Percentiles rank a stretch among this genome's conserved stretches.
phyloP scores from a whole-genome alignment of 2,888 invertebrate genomes.

The Cheilosia scutellata region DNA sequence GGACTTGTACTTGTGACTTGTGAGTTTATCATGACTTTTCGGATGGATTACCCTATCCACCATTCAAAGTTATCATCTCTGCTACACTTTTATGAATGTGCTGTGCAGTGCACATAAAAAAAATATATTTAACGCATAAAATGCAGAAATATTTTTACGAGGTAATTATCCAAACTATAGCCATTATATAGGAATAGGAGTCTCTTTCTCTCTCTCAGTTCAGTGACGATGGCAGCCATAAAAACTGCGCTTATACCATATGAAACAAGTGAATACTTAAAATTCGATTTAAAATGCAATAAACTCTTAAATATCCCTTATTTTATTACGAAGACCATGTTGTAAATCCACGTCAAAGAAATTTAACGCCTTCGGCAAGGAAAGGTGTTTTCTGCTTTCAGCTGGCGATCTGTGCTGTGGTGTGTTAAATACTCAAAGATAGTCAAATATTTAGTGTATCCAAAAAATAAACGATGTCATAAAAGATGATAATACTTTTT shows the following conservation, averaged over 20 bases:
- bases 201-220: too few relatives aligned
- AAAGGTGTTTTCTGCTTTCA: neutral
- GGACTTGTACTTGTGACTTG: neutral
- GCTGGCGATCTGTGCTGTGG: neutral
- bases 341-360: neutral
- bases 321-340: slow-evolving; percentile 14
- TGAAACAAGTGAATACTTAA: slow-evolving; percentile 47
- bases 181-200: too few relatives aligned
- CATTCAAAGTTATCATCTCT: slow-evolving; percentile 35
- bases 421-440: neutral
- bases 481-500: too few relatives aligned
- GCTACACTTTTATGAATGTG: slow-evolving; percentile 46
- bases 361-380: slow-evolving; percentile 10
- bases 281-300: slow-evolving; percentile 53
- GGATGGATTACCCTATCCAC: slow-evolving; percentile 16
- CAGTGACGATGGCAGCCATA: neutral
- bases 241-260: slow-evolving; percentile 10
- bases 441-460: neutral
- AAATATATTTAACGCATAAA: slow-evolving; percentile 40
- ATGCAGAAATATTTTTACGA: slow-evolving; percentile 51
- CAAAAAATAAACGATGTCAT: too few relatives aligned
- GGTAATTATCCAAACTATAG: slow-evolving; percentile 32
- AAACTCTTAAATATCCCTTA: slow-evolving; percentile 30
- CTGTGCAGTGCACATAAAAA: slow-evolving; percentile 30
- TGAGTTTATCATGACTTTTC: slow-evolving; percentile 11